Base-by-base conservation (phyloP, 1,140 invertebrate genomes). In the Ceratina calcarata region DNA sequence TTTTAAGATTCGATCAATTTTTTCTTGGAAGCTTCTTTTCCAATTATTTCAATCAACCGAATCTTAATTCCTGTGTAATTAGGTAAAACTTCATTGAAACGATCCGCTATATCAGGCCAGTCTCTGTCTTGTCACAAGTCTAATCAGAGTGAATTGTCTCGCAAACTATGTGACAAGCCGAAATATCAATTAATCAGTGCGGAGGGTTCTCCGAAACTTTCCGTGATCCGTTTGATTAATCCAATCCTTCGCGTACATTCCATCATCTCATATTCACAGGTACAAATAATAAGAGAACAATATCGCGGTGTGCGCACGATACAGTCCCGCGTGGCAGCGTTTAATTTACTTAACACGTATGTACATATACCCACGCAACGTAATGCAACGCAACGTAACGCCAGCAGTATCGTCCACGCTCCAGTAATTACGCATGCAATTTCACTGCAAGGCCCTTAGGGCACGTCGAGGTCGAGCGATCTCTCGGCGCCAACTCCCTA, bases 361-460 rank as follows among this genome's bases (percentile, higher is more conserved):
- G 6, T 45, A 45, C 37, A 10, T 45, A 45, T 45, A 45, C 37
- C 37, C 37, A 45, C 3, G 37, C 10, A 45, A 10, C 37, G 37
- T 45, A 45, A 45, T 45, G 60, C 64, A 69, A 73, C 20, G 71
- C 53, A 66, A 70, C 70, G 64, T 57, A 53, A 61, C n/a, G 60
- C n/a, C 51, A 37, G 51, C 18, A 27, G 61, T 71, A 65, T 78
- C 71, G 67, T 84, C 58, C 64, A 81, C 78, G 72, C 78, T 81
- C 73, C 68, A 80, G 73, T 81, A 85, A 85, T 83, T 83, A 81
- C 72, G 76, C 71, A 67, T 55, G 81, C 77, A 83, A 83, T 85
- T 83, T 81, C 60, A 74, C 69, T 65, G 57, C 53, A 80, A 76
- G 69, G 68, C 68, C 78, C 78, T 85, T 80, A 73, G 83, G 81